Evolutionary conservation across 2,888 invertebrate species (phyloP).

Genomic region (Cephalotes varians): DNA sequence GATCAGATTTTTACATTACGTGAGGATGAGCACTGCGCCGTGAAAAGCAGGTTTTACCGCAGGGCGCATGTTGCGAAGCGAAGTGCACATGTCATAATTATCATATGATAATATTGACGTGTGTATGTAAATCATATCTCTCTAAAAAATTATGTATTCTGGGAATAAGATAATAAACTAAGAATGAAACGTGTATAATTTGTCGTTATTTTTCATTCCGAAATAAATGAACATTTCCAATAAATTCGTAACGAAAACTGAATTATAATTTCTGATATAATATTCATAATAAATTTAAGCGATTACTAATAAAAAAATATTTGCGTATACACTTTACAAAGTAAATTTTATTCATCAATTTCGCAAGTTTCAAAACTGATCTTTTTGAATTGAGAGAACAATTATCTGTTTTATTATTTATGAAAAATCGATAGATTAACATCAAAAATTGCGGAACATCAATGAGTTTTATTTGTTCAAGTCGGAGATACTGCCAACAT

Average conservation of each 20-base stretch:
- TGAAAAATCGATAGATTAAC: neutral
- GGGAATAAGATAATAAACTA: neutral
- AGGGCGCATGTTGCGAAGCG: neutral
- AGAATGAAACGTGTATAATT: neutral
- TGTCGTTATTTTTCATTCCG: neutral
- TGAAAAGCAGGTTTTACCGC: slow-evolving; percentile 2
- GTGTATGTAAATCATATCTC: neutral
- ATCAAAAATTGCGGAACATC: neutral
- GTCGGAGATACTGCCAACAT: neutral
- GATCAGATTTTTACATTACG: slow-evolving; percentile 56
- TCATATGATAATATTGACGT: slow-evolving; percentile 4
- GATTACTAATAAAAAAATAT: neutral
- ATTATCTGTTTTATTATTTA: neutral
- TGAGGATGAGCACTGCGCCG: slow-evolving; percentile 1
- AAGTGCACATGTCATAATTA: slow-evolving; percentile 26
- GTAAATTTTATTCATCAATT: neutral
- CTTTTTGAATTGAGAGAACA: neutral
- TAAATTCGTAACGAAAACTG: neutral
- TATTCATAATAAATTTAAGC: neutral
- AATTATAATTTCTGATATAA: no score
- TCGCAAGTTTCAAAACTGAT: neutral
- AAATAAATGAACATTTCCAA: neutral
- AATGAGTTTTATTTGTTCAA: neutral
- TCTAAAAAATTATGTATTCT: neutral
- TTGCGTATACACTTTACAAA: neutral